Percentiles rank a stretch among this genome's conserved stretches.
These are phyloP conservation scores for Varanus komodoensis DNA, from an alignment of 2,113 vertebrate genomes.

Conservation along the genomic window DNA sequence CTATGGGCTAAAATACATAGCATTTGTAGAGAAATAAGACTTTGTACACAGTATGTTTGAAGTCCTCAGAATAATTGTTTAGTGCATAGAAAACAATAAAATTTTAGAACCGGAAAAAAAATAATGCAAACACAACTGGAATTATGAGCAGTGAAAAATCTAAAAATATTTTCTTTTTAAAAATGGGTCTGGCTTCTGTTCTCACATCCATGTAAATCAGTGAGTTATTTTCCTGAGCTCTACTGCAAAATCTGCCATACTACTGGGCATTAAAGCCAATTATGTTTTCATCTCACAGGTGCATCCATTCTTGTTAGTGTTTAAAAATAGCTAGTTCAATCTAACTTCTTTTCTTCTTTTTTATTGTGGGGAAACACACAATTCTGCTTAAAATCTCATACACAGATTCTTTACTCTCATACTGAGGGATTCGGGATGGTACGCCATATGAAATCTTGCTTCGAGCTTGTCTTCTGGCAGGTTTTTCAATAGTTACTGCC, in stretches of 20 bases:
- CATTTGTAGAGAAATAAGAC: too few species aligned
- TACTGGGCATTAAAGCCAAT: not conserved
- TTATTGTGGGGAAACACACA: conserved; percentile 4
- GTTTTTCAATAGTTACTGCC: not conserved
- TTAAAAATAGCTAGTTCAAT: conserved; percentile 24
- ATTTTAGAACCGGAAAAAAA: too few species aligned
- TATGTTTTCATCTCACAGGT: conserved; percentile 6
- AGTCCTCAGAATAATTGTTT: too few species aligned
- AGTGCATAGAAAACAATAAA: too few species aligned
- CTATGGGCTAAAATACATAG: too few species aligned
- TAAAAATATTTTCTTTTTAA: not conserved
- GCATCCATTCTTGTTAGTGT: not conserved
- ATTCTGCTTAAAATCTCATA: conserved; percentile 23
- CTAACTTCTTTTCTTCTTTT: conserved; percentile 25
- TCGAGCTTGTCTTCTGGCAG: conserved; percentile 51
- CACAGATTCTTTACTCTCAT: conserved; percentile 27
- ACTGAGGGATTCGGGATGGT: not conserved
- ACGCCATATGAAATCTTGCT: conserved; percentile 15
- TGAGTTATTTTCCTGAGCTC: not conserved
- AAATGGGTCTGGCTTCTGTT: not conserved
- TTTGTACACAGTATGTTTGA: too few species aligned
- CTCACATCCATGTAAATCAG: not conserved
- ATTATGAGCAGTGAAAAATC: not conserved
- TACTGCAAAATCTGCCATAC: not conserved
- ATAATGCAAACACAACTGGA: conserved; percentile 38